Base-by-base conservation (phyloP, 1,140 invertebrate species). In the Diabrotica virgifera region DNA sequence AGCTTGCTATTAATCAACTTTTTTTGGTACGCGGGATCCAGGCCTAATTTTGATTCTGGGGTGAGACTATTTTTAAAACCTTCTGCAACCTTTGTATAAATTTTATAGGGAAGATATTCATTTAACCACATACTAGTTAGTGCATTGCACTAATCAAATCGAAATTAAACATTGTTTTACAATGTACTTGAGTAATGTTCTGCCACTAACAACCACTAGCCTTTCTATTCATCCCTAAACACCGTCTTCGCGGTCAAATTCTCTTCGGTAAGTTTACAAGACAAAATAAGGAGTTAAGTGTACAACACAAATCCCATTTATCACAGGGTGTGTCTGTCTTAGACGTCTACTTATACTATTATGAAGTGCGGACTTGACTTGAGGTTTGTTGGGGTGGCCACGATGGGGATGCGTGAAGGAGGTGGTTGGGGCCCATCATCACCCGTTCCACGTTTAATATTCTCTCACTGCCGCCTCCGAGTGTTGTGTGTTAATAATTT, bases 301-400 rank as follows among this genome's bases (percentile, higher is more conserved):
- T 60, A 50, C 46, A 36, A 36, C 35, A 14, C 63, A 67, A 62
- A 24, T 65, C 66, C 67, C 69, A 70, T 70, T 70, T 70, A 70
- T 70, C 69, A 70, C 62, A 13, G 46, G 46, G 37, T 52, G 67
- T 10, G 69, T 64, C 69, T 70, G 69, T 61, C 63, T 65, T 14
- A 59, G 69, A 70, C 69, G 62, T 70, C 65, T 67, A 67, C 69
- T 70, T 70, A 70, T 70, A 59, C 65, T 65, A 67, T 70, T 70
- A 70, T 70, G 69, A 70, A 70, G 69, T 67, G 69, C 69, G 63
- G 59, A 67, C 69, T 69, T 63, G 60, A 66, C 67, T 69, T 59
- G 60, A 63, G 67, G 67, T 66, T 69, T 52, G 60, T 52, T 54
- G 35, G 36, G 36, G 55, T 36, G 55, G 55, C 55, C 55, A 2